Base-by-base conservation (phyloP, 2,113 vertebrate species). In the Pseudorectes ferrugineus region DNA sequence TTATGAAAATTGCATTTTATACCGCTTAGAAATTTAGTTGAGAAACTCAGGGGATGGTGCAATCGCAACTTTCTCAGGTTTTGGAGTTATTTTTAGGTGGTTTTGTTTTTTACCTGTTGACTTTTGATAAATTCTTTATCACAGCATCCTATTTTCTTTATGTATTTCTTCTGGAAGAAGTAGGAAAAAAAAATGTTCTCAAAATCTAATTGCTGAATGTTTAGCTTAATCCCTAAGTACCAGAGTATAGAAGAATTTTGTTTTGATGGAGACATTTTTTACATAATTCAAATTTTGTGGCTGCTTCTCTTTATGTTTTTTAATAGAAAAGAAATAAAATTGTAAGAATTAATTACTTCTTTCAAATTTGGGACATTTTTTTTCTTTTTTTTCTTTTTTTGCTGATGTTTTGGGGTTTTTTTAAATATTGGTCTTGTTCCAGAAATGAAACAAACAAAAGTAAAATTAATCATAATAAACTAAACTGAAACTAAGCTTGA, bases 31-130 rank as follows among this genome's bases (percentile, higher is more conserved):
- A 75, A 75, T 71, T 54, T 22, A 48, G 6, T 38, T 36, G 31
- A 46, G n/a, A 35, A 75, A 62, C 19, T 25, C 14, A 52, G 2
- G 5, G 2, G 1, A 31, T 7, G 11, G 7, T 6, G 1, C 4
- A 55, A 46, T 20, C 13, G 1, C 5, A 48, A 5, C 29, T 72
- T 93, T 78, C 21, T 62, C 18, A 29, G 16, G 8, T 36, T 87
- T 66, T 45, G 14, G 15, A 2, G 2, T 1, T 52, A 43, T 48
- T 55, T 92, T 80, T 51, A 31, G 5, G 4, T 36, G 4, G 12
- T 28, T 80, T 24, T 0, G 14, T 0, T 54, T 74, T 45, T 65
- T 17, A 15, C 7, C 1, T 28, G 5, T 28, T 68, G 33, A 54
- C 20, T 62, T 78, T 75, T 49, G 4, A 0, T 14, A 71, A 66